Evolutionary conservation across 1,140 invertebrate genomes (phyloP).

Genomic region (Bacillus rossius): DNA sequence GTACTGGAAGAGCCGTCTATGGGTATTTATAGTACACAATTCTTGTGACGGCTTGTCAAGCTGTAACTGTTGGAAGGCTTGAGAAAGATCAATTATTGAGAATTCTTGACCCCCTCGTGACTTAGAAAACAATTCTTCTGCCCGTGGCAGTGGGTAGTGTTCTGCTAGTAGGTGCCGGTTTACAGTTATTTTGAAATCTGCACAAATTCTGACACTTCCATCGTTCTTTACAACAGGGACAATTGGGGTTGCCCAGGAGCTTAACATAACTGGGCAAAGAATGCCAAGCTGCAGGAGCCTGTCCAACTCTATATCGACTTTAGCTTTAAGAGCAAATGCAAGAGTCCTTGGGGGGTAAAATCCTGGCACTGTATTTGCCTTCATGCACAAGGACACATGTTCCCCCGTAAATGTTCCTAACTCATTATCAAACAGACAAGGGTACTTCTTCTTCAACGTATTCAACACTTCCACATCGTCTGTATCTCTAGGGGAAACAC

Average conservation of each 20-base stretch:
- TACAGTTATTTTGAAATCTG: slow-evolving; percentile 27
- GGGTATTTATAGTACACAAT: neutral
- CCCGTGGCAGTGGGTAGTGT: neutral
- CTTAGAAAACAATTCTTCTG: slow-evolving; percentile 1
- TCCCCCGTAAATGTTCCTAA: neutral
- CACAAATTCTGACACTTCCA: slow-evolving; percentile 30
- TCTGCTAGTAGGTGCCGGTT: slow-evolving; percentile 1
- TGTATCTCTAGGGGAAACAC: neutral
- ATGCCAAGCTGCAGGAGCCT: neutral
- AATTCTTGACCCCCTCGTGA: neutral
- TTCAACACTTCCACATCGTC: neutral
- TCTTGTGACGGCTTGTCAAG: neutral
- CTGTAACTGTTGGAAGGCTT: slow-evolving; percentile 2
- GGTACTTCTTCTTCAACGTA: neutral
- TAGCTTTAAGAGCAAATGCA: neutral
- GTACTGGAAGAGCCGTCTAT: neutral
- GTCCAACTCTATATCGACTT: slow-evolving; percentile 3
- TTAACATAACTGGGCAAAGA: slow-evolving; percentile 14
- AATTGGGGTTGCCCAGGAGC: slow-evolving; percentile 36
- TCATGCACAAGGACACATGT: neutral
- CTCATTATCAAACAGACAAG: neutral
- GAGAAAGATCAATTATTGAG: slow-evolving; percentile 3
- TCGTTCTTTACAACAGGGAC: slow-evolving; percentile 29
- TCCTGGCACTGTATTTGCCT: neutral
- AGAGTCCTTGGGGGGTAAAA: neutral